Percentiles rank a stretch among this genome's conserved stretches.
These are phyloP conservation scores for Umimayanthus chanpuru DNA, from an alignment of 92 coral and sea anemone genomes.

Conservation along the genomic window DNA sequence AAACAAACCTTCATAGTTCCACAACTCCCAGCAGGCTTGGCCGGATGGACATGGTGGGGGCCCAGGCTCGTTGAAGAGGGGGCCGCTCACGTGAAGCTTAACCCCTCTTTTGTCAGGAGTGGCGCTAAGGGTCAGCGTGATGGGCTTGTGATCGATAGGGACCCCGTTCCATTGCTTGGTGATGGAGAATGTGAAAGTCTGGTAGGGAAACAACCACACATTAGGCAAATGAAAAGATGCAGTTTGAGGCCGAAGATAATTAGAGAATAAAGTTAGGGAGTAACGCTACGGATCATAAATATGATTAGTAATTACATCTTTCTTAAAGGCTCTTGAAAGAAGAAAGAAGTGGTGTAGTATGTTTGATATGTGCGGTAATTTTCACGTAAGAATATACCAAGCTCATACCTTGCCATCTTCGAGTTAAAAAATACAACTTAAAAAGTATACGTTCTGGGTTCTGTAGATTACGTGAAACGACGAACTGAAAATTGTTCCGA, in stretches of 20 bases:
- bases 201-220: neutral
- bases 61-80: conserved; percentile 87
- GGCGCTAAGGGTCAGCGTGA: conserved; percentile 79
- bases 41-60: conserved; percentile 83
- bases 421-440: too few species aligned
- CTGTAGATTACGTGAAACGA: neutral
- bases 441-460: neutral
- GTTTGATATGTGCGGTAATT: too few species aligned
- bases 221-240: neutral
- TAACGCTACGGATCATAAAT: too few species aligned
- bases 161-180: conserved; percentile 84
- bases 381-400: too few species aligned
- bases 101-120: conserved; percentile 65
- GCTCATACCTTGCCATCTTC: neutral
- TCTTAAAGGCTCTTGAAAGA: too few species aligned
- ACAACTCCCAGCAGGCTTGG: conserved; percentile 80
- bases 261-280: neutral
- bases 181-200: conserved; percentile 73
- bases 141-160: conserved; percentile 75
- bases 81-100: conserved; percentile 83
- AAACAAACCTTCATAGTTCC: conserved; percentile 92
- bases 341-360: too few species aligned
- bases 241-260: neutral
- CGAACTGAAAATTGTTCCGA: neutral
- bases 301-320: too few species aligned